Evolutionary conservation across 2,797 vertebrate genomes (phyloP).

Genomic region (Chelon labrosus): DNA sequence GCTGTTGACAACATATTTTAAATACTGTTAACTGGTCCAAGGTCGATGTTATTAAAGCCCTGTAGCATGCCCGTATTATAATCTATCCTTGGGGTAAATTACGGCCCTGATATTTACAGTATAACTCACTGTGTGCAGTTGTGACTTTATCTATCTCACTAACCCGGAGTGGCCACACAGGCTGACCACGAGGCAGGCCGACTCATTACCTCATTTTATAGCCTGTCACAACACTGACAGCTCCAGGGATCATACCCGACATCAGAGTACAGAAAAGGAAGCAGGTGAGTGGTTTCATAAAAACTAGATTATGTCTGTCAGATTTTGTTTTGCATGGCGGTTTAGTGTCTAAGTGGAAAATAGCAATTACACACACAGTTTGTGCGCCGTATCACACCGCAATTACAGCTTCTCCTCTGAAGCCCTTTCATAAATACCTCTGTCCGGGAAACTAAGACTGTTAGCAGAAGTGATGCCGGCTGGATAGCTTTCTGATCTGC

Average conservation of each 20-base stretch:
- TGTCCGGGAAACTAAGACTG: slow-evolving; percentile 15
- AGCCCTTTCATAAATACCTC: slow-evolving; percentile 38
- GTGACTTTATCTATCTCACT: slow-evolving; percentile 56
- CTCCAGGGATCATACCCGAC: slow-evolving; percentile 32
- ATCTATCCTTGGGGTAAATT: slow-evolving; percentile 48
- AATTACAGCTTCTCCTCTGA: slow-evolving; percentile 20
- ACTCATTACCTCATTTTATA: slow-evolving; percentile 58
- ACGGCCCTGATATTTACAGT: slow-evolving; percentile 46
- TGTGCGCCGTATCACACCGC: slow-evolving; percentile 5
- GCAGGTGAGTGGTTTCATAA: slow-evolving; percentile 49
- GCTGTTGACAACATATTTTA: not conserved
- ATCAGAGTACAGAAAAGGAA: slow-evolving; percentile 10
- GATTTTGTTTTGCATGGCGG: slow-evolving; percentile 42
- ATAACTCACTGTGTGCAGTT: slow-evolving; percentile 30
- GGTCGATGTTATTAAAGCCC: slow-evolving; percentile 17
- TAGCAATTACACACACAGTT: slow-evolving; percentile 23
- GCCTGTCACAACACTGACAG: slow-evolving; percentile 45
- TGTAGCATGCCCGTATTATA: slow-evolving; percentile 10
- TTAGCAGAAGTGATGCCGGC: slow-evolving; percentile 1
- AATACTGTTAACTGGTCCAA: not conserved
- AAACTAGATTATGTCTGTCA: slow-evolving; percentile 54
- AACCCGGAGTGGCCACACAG: slow-evolving; percentile 20
- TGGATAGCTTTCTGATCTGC: slow-evolving; percentile 37
- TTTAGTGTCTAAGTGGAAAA: slow-evolving; percentile 32
- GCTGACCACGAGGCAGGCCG: slow-evolving; percentile 57